Conservation (phyloP, 2,888 invertebrate species). For the Euspilapteryx auroguttella region DNA sequence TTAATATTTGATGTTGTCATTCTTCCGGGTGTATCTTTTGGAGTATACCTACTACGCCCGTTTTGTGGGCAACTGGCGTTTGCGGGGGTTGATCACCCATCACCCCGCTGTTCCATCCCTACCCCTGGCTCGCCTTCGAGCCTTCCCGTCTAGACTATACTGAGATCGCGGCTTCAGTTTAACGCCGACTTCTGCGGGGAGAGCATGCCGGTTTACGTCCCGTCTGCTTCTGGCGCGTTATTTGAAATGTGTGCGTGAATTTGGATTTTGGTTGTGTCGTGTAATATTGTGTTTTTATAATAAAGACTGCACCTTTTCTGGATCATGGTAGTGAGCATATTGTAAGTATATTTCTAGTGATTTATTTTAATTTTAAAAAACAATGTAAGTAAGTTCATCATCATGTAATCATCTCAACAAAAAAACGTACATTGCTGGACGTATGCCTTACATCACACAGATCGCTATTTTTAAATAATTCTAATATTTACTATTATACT, state of each 20-base stretch:
- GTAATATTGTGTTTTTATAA: too few species aligned
- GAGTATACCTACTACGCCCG: conserved; percentile 21
- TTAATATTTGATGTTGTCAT: conserved; percentile 15
- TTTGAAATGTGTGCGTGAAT: conserved; percentile 19
- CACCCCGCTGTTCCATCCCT: conserved; percentile 12
- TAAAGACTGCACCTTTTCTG: too few species aligned
- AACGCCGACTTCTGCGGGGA: conserved; percentile 17
- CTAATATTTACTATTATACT: too few species aligned
- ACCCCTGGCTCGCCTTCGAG: conserved; percentile 13
- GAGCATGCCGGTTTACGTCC: conserved; percentile 16
- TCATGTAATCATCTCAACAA: too few species aligned
- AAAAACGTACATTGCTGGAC: too few species aligned
- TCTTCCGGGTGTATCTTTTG: conserved; percentile 34
- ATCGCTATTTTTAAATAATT: too few species aligned
- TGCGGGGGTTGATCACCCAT: conserved; percentile 30
- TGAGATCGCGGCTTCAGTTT: conserved; percentile 22
- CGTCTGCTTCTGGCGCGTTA: conserved; percentile 26
- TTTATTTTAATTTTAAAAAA: too few species aligned
- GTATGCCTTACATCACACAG: too few species aligned
- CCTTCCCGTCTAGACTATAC: conserved; percentile 35
- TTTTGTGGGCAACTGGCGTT: conserved; percentile 28
- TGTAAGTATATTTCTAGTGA: too few species aligned
- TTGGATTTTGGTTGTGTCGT: conserved; percentile 13
- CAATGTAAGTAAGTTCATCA: too few species aligned
- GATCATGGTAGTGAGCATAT: too few species aligned